These are phyloP conservation scores for Moxostoma hubbsi DNA, from an alignment of 2,797 vertebrate genomes.

Conservation along the genomic window DNA sequence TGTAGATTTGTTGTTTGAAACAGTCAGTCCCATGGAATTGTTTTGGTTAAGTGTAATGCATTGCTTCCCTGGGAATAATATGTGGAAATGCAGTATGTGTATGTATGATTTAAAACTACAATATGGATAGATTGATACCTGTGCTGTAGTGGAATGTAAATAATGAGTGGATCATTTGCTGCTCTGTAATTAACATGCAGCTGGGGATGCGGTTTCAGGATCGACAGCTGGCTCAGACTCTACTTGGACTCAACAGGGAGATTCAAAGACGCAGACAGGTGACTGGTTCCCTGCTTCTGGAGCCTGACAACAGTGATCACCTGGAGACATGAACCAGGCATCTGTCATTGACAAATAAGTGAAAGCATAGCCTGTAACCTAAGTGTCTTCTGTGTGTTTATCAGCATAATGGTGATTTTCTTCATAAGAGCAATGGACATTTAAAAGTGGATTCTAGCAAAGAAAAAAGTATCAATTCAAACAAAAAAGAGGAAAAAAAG, in stretches of 20 bases:
- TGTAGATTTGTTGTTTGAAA: neutral
- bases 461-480: too few relatives aligned
- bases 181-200: constrained; percentile 68
- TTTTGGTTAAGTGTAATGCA: neutral
- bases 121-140: neutral
- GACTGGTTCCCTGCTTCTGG: constrained; percentile 69
- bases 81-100: neutral
- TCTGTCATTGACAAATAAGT: too few relatives aligned
- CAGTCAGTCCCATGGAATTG: neutral
- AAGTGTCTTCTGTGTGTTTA: neutral
- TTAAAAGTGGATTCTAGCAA: neutral
- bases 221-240: constrained; percentile 79
- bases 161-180: constrained; percentile 47
- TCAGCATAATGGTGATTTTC: neutral
- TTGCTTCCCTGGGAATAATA: neutral
- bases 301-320: constrained; percentile 66
- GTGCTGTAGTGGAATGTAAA: neutral
- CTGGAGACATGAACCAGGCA: constrained; percentile 8
- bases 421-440: neutral
- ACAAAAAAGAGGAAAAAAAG: too few relatives aligned
- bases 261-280: constrained; percentile 84
- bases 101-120: too few relatives aligned
- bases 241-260: constrained; percentile 84
- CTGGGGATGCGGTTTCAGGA: constrained; percentile 86
- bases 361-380: too few relatives aligned